Base-by-base conservation (phyloP, 2,113 vertebrate species). In the Protobothrops mucrosquamatus region DNA sequence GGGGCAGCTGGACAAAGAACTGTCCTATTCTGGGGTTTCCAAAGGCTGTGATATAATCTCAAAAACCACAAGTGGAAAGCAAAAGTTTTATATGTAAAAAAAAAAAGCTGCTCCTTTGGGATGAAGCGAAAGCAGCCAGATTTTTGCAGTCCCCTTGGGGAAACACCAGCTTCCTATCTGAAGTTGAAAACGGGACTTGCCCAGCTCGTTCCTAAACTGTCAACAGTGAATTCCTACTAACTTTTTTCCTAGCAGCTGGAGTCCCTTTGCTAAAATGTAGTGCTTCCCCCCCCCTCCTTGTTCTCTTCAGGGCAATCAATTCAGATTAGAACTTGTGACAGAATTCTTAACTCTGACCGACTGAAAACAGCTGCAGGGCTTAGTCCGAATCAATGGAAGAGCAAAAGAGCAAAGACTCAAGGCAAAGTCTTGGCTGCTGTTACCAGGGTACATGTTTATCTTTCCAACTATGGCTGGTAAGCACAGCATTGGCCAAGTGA, bases 261-360 rank as follows among this genome's bases (percentile, higher is more conserved):
- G 92, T 96, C 94, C 91, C 89, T 86, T 95, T 29, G 5, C 51
- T 74, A 94, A 93, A 92, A 93, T 3, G 61, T 48, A 94, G 59
- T 54, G 26, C 29, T 89, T 23, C 14, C 18, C 34, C 6, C 48
- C 48, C 48, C 48, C 7, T 8, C 34, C 52, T 57, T 39, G 48
- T 85, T 95, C 46, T 54, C 0, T 29, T 91, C 34, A 48, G 85
- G 57, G 59, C 18, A 89, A 22, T 88, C 92, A 85, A 69, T 91
- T 92, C 85, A 94, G 18, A 61, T 93, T 91, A 94, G 85, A 85
- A 92, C 61, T 7, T 92, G 1, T 90, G 86, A 96, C 92, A 56
- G 52, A 52, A 92, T 74, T 1, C 18, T 85, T 89, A 24, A 90
- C 93, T 92, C 5, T 29, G 85, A 91, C 43, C 92, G 91, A 91